Conservation (phyloP, 2,113 vertebrate species). For the Myotis lucifugus region DNA sequence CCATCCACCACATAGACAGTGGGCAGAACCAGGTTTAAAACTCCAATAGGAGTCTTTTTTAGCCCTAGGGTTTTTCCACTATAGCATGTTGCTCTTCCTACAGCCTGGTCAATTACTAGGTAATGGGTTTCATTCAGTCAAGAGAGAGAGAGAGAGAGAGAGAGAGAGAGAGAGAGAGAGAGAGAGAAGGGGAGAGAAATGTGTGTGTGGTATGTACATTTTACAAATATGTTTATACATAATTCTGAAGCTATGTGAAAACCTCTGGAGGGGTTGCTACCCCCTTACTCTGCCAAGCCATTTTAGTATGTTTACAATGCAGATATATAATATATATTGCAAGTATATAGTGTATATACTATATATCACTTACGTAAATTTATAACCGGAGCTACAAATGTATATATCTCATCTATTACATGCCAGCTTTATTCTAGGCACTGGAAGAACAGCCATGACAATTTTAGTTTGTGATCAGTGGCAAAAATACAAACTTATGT, state of each 20-base stretch:
- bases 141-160: no score
- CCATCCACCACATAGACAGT: background rate
- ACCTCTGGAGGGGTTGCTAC: no score
- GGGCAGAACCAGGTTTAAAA: background rate
- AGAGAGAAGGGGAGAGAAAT: no score
- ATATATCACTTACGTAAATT: background rate
- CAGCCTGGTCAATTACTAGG: background rate
- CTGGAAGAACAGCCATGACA: background rate
- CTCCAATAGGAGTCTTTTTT: background rate
- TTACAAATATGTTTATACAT: background rate
- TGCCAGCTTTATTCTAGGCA: background rate
- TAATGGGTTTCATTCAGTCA: background rate
- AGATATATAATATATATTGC: background rate
- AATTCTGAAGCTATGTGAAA: background rate
- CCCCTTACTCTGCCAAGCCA: no score
- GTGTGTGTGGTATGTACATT: background rate
- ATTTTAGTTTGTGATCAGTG: background rate
- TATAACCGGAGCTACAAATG: background rate
- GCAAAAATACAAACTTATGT: background rate
- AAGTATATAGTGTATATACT: background rate
- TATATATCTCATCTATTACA: background rate
- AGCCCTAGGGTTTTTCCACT: background rate
- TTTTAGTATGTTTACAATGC: background rate
- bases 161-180: no score
- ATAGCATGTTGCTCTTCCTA: background rate